These are phyloP conservation scores for Carposina sasakii DNA, from an alignment of 1,140 invertebrate genomes.

Conservation along the genomic window DNA sequence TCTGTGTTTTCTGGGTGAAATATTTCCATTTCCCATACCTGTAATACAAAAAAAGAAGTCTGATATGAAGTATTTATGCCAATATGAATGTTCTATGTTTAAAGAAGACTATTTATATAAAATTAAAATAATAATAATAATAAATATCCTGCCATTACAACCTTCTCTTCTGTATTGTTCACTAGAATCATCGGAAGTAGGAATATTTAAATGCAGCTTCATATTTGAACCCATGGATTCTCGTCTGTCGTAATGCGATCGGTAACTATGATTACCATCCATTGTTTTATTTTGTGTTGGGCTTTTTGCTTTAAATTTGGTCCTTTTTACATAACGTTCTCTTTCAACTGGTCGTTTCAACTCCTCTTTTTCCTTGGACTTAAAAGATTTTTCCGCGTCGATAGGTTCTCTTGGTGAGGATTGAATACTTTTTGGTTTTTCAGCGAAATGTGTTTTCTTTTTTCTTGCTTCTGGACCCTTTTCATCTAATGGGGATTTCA, in stretches of 20 bases:
- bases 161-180: constrained; percentile 69
- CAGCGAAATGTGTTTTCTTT: constrained; percentile 68
- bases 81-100: too few species aligned
- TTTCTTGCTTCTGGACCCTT: constrained; percentile 47
- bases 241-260: constrained; percentile 55
- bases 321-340: constrained; percentile 68
- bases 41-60: constrained; percentile 17
- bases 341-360: constrained; percentile 58
- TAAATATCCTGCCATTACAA: constrained; percentile 29
- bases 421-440: constrained; percentile 72
- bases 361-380: constrained; percentile 72
- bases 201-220: constrained; percentile 70
- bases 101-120: too few species aligned
- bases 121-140: constrained; percentile 3
- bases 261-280: constrained; percentile 41
- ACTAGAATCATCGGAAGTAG: constrained; percentile 81
- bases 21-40: constrained; percentile 57
- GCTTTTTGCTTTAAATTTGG: constrained; percentile 74
- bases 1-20: constrained; percentile 74
- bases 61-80: too few species aligned
- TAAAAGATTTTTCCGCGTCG: constrained; percentile 59
- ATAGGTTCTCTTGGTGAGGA: constrained; percentile 57
- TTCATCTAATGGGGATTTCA: constrained; percentile 54
- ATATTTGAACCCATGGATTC: constrained; percentile 58
- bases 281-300: constrained; percentile 67